Base-by-base conservation (phyloP, 2,888 invertebrate species). In the Andrena bicolor region DNA sequence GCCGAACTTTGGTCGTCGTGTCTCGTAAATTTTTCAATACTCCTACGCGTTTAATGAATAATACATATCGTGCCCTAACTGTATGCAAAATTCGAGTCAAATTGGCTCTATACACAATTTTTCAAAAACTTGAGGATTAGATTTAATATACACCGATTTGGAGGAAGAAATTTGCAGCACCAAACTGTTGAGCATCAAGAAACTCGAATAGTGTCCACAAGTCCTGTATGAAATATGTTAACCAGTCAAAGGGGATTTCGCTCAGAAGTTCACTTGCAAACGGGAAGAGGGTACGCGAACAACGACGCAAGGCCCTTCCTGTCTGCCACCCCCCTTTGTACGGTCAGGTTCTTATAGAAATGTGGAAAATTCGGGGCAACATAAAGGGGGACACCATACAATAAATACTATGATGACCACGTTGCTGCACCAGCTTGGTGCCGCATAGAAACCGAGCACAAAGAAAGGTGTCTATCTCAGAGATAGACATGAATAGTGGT, bases 321-420 rank as follows among this genome's bases (percentile, higher is more conserved):
- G 64, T 87, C 83, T 71, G 10, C 23, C 35, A 2, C 13, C 35
- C n/a, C 41, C 56, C 51, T 80, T 88, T 86, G 87, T 85, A 85
- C 80, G 86, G 87, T 86, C 86, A 86, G 91, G 89, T 91, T 90
- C 91, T 90, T 91, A 91, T 89, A 91, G 82, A 88, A 92, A 91
- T 90, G 89, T 90, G 90, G 89, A 61, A 83, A 83, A 79, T 84
- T 76, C 76, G 64, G 58, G 32, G 6, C 41, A n/a, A 49, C 56
- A n/a, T 61, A 41, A 75, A 74, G 48, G 65, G 72, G 56, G 4
- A 61, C 51, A 20, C 2, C 53, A n/a, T 2, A 49, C 48, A 65
- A 70, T 41, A 71, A 81, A 66, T 7, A 49, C 10, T 35, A 2
- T 35, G 51, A 58, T 68, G 61, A 48, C 70, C 30, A 58, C 13